Evolutionary conservation across 2,888 invertebrate genomes (phyloP).

Genomic region (Lithophane socia): DNA sequence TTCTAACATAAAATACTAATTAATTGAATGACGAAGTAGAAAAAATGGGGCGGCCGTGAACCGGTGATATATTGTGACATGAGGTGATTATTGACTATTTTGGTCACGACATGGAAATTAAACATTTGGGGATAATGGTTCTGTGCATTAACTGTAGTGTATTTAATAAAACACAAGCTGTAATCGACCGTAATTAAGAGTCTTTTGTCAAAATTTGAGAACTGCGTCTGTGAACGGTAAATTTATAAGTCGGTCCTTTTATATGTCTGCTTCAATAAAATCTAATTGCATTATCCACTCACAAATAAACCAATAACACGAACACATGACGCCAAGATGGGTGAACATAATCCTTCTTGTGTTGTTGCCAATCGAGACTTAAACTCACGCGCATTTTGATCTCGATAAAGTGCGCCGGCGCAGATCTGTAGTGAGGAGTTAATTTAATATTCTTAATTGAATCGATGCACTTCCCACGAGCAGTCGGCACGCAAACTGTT

Average conservation of each 20-base stretch:
- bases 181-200: conserved; percentile 3
- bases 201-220: conserved; percentile 5
- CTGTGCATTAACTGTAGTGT: background rate
- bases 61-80: conserved; percentile 46
- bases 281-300: conserved; percentile 61
- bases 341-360: conserved; percentile 63
- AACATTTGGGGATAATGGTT: conserved; percentile 17
- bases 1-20: conserved; percentile 51
- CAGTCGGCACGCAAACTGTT: conserved; percentile 68
- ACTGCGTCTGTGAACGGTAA: background rate
- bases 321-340: conserved; percentile 61
- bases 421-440: conserved; percentile 72
- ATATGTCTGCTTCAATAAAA: conserved; percentile 44
- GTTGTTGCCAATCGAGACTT: conserved; percentile 75
- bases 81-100: conserved; percentile 19
- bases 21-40: conserved; percentile 60
- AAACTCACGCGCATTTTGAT: conserved; percentile 75
- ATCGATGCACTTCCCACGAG: conserved; percentile 82
- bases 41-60: conserved; percentile 41
- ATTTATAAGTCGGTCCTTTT: conserved; percentile 12
- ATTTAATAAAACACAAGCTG: conserved; percentile 4
- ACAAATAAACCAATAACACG: conserved; percentile 60
- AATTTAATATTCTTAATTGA: conserved; percentile 81
- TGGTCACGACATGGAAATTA: conserved; percentile 29
- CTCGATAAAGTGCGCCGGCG: conserved; percentile 69